Conservation (phyloP, 2,888 invertebrate genomes). For the Drosophila macrospina region DNA sequence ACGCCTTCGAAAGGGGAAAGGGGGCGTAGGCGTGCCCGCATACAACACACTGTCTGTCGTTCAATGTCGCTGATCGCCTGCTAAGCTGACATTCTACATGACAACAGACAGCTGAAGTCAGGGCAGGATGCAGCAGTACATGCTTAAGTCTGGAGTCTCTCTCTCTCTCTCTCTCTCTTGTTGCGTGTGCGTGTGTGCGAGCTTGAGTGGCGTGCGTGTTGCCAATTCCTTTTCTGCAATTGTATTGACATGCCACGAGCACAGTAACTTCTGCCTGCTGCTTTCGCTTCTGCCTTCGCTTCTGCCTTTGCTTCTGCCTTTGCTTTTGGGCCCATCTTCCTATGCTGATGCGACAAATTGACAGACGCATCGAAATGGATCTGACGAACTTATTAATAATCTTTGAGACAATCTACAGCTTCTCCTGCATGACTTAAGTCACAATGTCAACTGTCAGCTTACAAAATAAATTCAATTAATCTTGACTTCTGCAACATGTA, state of each 20-base stretch:
- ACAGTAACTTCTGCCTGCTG: slow-evolving; percentile 38
- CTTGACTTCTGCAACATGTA: not conserved
- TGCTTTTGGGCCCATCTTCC: slow-evolving; percentile 16
- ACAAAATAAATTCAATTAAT: slow-evolving; percentile 17
- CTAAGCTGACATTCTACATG: slow-evolving; percentile 69
- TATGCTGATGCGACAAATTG: slow-evolving; percentile 72
- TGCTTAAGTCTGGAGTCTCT: slow-evolving; percentile 28
- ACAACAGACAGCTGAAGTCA: slow-evolving; percentile 30
- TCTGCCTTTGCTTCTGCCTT: slow-evolving; percentile 16
- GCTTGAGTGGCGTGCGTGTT: slow-evolving; percentile 50
- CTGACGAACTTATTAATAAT: slow-evolving; percentile 66
- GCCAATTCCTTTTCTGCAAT: slow-evolving; percentile 58
- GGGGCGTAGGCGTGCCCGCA: not conserved
- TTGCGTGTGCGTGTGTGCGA: slow-evolving; percentile 9
- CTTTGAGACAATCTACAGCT: slow-evolving; percentile 6
- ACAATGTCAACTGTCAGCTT: slow-evolving; percentile 28
- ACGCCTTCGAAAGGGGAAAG: slow-evolving; percentile 44
- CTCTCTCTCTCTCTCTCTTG: not conserved
- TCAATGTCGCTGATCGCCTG: slow-evolving; percentile 73
- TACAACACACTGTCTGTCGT: slow-evolving; percentile 38
- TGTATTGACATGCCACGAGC: slow-evolving; percentile 54
- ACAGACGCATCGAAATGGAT: slow-evolving; percentile 46
- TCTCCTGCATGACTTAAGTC: slow-evolving; percentile 7
- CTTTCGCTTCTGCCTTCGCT: slow-evolving; percentile 17
- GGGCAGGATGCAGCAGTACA: slow-evolving; percentile 41